phyloP scores from a whole-genome alignment of 2,113 vertebrate species.

The Leuciscus idus region DNA sequence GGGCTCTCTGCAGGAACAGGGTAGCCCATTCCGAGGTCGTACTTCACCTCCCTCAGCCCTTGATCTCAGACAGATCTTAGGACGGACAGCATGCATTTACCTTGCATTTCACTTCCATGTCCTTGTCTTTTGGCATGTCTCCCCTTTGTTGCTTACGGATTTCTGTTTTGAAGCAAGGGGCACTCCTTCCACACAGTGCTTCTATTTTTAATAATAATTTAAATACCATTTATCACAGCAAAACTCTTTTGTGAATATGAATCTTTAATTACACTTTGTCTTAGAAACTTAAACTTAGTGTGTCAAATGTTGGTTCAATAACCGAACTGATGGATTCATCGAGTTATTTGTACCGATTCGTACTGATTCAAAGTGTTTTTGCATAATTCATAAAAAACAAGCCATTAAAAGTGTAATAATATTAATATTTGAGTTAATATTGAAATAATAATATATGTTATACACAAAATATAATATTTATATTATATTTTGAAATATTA shows the following conservation, averaged over 20 bases:
- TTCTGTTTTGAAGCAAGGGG: constrained; percentile 5
- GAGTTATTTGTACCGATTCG: neutral
- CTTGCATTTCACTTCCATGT: constrained; percentile 20
- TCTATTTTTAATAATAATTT: neutral
- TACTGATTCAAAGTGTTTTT: neutral
- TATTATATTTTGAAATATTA: no score
- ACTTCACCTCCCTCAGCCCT: neutral
- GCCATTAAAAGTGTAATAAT: no score
- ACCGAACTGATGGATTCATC: neutral
- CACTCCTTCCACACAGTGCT: neutral
- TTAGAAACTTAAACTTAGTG: neutral
- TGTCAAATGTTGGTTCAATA: neutral
- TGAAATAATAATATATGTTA: no score
- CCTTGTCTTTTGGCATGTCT: constrained; percentile 20
- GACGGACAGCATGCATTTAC: neutral
- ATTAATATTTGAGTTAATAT: no score
- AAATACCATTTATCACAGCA: neutral
- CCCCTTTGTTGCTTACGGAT: neutral
- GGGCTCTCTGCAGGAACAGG: neutral
- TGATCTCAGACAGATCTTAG: constrained; percentile 1
- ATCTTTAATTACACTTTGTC: neutral
- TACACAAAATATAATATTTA: no score
- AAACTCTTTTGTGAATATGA: neutral
- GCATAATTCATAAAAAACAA: no score
- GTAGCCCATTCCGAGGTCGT: neutral